Conservation (phyloP, 1,140 invertebrate genomes). For the Anoplolepis gracilipes region DNA sequence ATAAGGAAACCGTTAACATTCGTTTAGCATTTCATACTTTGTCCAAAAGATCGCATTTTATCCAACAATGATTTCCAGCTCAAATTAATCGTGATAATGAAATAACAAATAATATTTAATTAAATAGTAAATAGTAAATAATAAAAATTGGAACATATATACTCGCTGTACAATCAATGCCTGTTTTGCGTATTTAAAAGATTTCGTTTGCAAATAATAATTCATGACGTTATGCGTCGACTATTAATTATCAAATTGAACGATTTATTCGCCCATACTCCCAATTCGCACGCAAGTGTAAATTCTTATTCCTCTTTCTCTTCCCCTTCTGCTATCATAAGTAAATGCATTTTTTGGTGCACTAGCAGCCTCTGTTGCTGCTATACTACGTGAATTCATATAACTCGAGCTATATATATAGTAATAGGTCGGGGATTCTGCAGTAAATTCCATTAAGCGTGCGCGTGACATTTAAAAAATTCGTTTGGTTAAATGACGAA, state of each 20-base stretch:
- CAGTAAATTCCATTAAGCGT: constrained; percentile 44
- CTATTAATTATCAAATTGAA: constrained; percentile 18
- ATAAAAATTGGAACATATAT: constrained; percentile 2
- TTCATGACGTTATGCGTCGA: neutral
- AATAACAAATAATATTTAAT: neutral
- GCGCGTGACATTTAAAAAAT: constrained; percentile 56
- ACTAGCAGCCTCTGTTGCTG: neutral
- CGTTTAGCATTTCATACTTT: neutral
- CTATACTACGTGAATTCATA: constrained; percentile 5
- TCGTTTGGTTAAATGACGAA: constrained; percentile 48
- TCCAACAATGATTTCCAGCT: neutral
- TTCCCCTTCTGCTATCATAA: neutral
- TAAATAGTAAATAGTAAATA: too few species aligned
- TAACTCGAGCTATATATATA: too few species aligned
- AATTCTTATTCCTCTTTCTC: neutral
- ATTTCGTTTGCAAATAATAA: constrained; percentile 25
- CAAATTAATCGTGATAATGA: neutral
- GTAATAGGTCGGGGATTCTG: constrained; percentile 18
- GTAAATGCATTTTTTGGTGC: neutral
- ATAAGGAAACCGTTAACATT: constrained; percentile 44
- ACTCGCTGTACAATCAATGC: too few species aligned
- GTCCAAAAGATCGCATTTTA: neutral
- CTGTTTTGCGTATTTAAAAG: constrained; percentile 1
- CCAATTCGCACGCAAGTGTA: neutral
- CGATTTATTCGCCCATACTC: constrained; percentile 7